Evolutionary conservation across 2,113 vertebrate species (phyloP).

Genomic region (Thermophis baileyi): DNA sequence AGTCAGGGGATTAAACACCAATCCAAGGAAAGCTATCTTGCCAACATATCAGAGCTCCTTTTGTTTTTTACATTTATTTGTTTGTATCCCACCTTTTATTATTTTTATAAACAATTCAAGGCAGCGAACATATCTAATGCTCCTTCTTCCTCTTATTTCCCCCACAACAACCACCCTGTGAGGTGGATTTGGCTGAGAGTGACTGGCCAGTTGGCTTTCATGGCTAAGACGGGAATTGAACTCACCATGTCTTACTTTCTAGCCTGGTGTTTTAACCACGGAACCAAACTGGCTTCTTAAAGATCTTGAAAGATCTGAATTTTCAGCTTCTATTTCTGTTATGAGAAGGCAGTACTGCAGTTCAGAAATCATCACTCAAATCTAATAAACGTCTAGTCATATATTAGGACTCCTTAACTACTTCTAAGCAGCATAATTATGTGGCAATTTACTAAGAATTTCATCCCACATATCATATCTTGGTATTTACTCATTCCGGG

Average conservation of each 20-base stretch:
- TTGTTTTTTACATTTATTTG: not conserved
- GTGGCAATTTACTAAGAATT: not conserved
- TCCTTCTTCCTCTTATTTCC: not conserved
- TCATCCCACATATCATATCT: not conserved
- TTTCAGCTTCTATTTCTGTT: not conserved
- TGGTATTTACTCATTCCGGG: not conserved
- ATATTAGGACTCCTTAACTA: not conserved
- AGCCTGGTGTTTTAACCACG: not conserved
- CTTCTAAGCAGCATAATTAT: not conserved
- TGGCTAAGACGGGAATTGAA: not conserved
- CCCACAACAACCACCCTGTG: not conserved
- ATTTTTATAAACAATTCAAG: not conserved
- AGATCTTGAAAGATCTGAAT: not conserved
- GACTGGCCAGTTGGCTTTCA: not conserved
- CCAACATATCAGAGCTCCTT: not conserved
- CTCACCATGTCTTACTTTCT: not conserved
- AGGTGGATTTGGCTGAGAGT: not conserved
- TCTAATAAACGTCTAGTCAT: not conserved
- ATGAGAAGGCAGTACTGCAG: no score
- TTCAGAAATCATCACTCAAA: not conserved
- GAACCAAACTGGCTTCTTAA: not conserved
- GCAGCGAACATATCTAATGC: not conserved
- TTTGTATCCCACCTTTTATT: not conserved
- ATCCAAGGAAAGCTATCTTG: not conserved
- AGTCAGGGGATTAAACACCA: not conserved